Percentiles rank a stretch among this genome's conserved stretches.
These are phyloP conservation scores for Charina bottae DNA, from an alignment of 2,113 vertebrate species.

Conservation along the genomic window DNA sequence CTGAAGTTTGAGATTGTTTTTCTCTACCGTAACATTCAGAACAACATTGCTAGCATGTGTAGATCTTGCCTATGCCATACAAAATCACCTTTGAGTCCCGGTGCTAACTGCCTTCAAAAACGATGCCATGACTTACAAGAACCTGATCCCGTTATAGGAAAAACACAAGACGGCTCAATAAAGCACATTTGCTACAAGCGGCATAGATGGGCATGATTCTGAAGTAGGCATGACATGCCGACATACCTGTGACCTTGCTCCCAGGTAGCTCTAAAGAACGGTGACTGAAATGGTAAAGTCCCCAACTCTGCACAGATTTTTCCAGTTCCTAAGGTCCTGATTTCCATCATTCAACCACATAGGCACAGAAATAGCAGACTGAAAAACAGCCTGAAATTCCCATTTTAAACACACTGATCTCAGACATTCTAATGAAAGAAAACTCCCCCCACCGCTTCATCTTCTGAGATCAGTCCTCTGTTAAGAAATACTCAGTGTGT, in stretches of 20 bases:
- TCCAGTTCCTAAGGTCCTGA: constrained; percentile 82
- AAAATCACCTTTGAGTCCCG: background rate
- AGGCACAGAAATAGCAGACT: constrained; percentile 83
- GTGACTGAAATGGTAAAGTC: constrained; percentile 84
- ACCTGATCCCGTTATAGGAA: background rate
- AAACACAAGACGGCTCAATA: background rate
- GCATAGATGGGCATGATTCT: background rate
- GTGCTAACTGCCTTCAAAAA: background rate
- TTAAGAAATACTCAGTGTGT: background rate
- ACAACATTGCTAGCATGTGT: background rate
- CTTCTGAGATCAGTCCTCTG: background rate
- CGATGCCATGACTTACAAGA: background rate
- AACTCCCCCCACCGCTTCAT: background rate
- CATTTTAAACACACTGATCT: constrained; percentile 80
- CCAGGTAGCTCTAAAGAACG: constrained; percentile 83
- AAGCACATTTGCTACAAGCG: background rate
- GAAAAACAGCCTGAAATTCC: constrained; percentile 87
- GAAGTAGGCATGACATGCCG: background rate
- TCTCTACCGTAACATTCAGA: background rate
- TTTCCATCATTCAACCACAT: constrained; percentile 81
- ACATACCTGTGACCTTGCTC: constrained; percentile 81
- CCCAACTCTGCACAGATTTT: constrained; percentile 82
- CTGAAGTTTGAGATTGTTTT: background rate
- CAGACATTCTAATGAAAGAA: constrained; percentile 74
- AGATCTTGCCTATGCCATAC: background rate